Evolutionary conservation across 1,140 invertebrate species (phyloP).

Genomic region (Camponotus floridanus): DNA sequence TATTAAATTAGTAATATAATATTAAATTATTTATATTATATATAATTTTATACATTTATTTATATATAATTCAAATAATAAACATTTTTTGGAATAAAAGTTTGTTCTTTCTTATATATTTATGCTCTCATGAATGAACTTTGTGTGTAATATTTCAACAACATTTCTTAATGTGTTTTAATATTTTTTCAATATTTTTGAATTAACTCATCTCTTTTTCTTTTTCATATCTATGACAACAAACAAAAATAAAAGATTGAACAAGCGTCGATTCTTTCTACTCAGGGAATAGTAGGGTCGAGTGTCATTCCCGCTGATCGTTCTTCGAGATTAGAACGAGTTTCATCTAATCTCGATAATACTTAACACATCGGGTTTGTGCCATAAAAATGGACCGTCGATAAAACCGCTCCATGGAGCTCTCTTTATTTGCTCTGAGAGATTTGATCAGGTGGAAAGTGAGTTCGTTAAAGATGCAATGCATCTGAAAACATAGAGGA

Average conservation of each 20-base stretch:
- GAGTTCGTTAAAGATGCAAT: slow-evolving; percentile 16
- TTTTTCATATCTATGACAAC: background rate
- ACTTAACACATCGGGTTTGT: slow-evolving; percentile 49
- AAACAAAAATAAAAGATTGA: background rate
- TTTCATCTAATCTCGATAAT: slow-evolving; percentile 52
- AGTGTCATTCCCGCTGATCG: slow-evolving; percentile 37
- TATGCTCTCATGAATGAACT: background rate
- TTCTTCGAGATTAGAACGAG: slow-evolving; percentile 40
- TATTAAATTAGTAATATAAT: background rate
- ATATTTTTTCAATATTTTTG: background rate
- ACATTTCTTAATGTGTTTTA: background rate
- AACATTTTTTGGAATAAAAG: background rate
- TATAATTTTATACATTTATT: background rate
- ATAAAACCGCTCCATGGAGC: slow-evolving; percentile 30
- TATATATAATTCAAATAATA: background rate
- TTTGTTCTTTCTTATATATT: background rate
- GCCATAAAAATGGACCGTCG: slow-evolving; percentile 42
- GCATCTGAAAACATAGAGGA: background rate
- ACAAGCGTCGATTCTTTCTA: slow-evolving; percentile 14
- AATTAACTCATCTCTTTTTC: background rate
- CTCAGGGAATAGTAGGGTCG: slow-evolving; percentile 9
- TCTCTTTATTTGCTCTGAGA: slow-evolving; percentile 29
- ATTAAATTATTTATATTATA: background rate
- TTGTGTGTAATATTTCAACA: background rate
- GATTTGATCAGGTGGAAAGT: slow-evolving; percentile 24